Evolutionary conservation across 2,888 invertebrate species (phyloP).

Genomic region (Oscheius sp.): DNA sequence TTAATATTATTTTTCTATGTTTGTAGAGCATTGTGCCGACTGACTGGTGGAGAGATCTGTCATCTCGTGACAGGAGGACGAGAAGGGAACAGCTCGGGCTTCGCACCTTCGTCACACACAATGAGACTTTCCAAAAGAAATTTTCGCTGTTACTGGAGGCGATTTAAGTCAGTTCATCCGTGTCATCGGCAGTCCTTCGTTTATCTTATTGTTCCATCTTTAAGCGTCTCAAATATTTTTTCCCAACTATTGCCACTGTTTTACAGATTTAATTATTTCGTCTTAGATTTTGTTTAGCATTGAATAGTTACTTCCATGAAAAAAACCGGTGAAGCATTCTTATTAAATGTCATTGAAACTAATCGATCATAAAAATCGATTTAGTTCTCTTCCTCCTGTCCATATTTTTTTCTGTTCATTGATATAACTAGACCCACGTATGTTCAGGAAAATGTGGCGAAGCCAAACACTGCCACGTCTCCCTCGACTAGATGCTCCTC

Average conservation of each 20-base stretch:
- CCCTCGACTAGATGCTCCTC: conserved; percentile 9
- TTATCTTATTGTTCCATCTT: conserved; percentile 3
- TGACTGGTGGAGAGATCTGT: conserved; percentile 28
- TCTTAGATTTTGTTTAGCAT: neutral
- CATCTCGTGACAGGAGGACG: neutral
- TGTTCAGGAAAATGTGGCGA: conserved; percentile 21
- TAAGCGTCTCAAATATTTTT: neutral
- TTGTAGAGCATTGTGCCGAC: conserved; percentile 25
- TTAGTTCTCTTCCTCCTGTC: neutral
- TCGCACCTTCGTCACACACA: neutral
- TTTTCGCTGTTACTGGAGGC: neutral
- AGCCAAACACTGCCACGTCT: conserved; percentile 24
- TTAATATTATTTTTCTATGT: neutral
- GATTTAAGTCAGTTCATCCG: conserved; percentile 3
- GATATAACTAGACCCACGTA: too few species aligned
- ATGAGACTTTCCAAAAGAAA: neutral
- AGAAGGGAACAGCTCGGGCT: conserved; percentile 6
- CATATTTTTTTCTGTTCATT: neutral
- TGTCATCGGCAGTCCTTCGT: neutral
- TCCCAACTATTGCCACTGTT: neutral
- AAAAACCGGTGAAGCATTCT: neutral
- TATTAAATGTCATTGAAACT: neutral
- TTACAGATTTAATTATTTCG: too few species aligned
- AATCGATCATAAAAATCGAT: neutral
- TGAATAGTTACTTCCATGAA: neutral